Evolutionary conservation across 2,113 vertebrate species (phyloP).

Genomic region (Silurus asotus): DNA sequence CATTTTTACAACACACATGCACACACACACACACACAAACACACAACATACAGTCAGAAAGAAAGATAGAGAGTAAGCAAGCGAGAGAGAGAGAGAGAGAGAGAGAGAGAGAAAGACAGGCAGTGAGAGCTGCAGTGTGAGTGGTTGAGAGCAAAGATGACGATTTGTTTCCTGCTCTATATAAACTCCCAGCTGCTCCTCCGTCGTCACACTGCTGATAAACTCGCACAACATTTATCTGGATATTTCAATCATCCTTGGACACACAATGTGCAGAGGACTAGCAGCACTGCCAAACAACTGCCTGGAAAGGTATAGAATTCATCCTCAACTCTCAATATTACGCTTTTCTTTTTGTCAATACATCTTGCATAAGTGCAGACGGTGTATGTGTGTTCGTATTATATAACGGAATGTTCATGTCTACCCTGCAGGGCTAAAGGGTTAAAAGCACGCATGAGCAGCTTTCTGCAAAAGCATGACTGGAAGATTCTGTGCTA

Average conservation of each 20-base stretch:
- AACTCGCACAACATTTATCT: slow-evolving; percentile 49
- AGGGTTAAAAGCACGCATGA: slow-evolving; percentile 83
- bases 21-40: slow-evolving; percentile 21
- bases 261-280: slow-evolving; percentile 81
- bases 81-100: not conserved
- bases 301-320: slow-evolving; percentile 86
- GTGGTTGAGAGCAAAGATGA: slow-evolving; percentile 67
- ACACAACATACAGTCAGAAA: slow-evolving; percentile 22
- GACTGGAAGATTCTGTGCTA: slow-evolving; percentile 66
- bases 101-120: slow-evolving; percentile 15
- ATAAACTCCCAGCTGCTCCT: slow-evolving; percentile 66
- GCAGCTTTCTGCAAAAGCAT: slow-evolving; percentile 81
- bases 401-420: slow-evolving; percentile 25
- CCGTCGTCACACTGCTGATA: slow-evolving; percentile 49
- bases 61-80: slow-evolving; percentile 1
- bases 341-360: not conserved
- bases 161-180: slow-evolving; percentile 61
- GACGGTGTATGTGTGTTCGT: not conserved
- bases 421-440: slow-evolving; percentile 77
- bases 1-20: slow-evolving; percentile 12
- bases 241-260: slow-evolving; percentile 59
- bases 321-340: not conserved
- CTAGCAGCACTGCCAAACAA: slow-evolving; percentile 74
- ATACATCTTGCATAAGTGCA: not conserved
- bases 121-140: slow-evolving; percentile 33